Conservation (phyloP, 2,797 vertebrate genomes). For the Melanotaenia boesemani region DNA sequence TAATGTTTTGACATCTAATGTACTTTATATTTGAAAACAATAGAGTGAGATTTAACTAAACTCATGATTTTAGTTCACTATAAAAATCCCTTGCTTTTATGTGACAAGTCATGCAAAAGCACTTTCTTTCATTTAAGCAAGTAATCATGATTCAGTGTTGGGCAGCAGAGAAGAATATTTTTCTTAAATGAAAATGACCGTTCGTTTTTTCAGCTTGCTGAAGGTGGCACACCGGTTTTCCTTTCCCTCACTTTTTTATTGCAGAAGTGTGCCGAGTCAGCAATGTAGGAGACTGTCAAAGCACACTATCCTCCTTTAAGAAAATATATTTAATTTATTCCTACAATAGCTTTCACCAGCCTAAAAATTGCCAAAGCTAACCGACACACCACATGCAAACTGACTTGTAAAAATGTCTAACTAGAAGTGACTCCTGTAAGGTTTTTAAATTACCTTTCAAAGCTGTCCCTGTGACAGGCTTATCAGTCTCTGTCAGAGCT, state of each 20-base stretch:
- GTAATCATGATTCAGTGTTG: neutral
- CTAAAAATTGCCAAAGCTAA: conserved; percentile 21
- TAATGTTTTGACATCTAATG: neutral
- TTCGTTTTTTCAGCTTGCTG: neutral
- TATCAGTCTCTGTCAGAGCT: conserved; percentile 19
- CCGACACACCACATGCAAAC: conserved; percentile 9
- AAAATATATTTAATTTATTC: conserved; percentile 30
- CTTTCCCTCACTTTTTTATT: neutral
- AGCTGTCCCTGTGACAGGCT: conserved; percentile 4
- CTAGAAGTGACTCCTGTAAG: conserved; percentile 10
- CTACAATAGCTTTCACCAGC: conserved; percentile 21
- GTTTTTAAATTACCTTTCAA: conserved; percentile 7
- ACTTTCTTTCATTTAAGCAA: neutral
- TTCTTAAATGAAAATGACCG: neutral
- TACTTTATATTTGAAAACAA: neutral
- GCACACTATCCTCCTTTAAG: conserved; percentile 30
- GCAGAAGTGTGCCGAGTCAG: conserved; percentile 23
- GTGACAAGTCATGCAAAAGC: neutral
- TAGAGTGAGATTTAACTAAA: neutral
- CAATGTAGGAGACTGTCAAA: conserved; percentile 19
- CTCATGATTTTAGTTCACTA: neutral
- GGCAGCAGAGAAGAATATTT: neutral
- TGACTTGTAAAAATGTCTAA: conserved; percentile 22
- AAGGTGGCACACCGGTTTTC: neutral
- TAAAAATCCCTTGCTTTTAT: neutral